These are phyloP conservation scores for Xylophagus ater DNA, from an alignment of 2,888 invertebrate species.

Conservation along the genomic window DNA sequence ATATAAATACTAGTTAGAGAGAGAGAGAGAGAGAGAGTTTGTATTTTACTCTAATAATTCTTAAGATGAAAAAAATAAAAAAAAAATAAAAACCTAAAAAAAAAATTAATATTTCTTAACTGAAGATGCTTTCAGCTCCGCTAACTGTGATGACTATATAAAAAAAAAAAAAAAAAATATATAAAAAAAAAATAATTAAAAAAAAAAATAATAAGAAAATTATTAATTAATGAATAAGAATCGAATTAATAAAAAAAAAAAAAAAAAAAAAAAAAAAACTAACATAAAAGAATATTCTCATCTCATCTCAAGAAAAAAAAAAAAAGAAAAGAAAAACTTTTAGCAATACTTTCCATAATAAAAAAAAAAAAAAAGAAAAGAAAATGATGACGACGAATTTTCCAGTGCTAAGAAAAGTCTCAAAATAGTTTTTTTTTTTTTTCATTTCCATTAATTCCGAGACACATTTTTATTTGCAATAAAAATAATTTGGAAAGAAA, in stretches of 20 bases:
- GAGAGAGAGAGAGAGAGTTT: neutral
- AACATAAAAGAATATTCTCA: slow-evolving; percentile 22
- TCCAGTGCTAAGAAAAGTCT: no score
- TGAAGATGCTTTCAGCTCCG: slow-evolving; percentile 40
- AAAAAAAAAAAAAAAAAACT: neutral
- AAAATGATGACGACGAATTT: slow-evolving; percentile 24
- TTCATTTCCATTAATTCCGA: no score
- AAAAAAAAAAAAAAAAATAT: slow-evolving; percentile 36
- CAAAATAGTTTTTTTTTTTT: no score
- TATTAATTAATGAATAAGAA: neutral
- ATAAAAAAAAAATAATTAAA: slow-evolving; percentile 6
- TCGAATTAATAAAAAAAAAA: neutral
- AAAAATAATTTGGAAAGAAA: no score
- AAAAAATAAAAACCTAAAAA: neutral
- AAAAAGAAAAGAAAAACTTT: slow-evolving; percentile 14
- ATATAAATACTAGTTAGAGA: neutral
- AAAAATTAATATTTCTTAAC: slow-evolving; percentile 22
- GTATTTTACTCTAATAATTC: neutral
- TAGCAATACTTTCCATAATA: slow-evolving; percentile 13
- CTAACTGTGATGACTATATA: slow-evolving; percentile 40
- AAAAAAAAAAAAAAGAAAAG: no score
- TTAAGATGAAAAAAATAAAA: neutral
- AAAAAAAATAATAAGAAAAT: slow-evolving; percentile 8
- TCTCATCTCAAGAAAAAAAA: slow-evolving; percentile 25
- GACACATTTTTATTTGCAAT: no score